Evolutionary conservation across 2,888 invertebrate genomes (phyloP).

Genomic region (Bellardia pandia): DNA sequence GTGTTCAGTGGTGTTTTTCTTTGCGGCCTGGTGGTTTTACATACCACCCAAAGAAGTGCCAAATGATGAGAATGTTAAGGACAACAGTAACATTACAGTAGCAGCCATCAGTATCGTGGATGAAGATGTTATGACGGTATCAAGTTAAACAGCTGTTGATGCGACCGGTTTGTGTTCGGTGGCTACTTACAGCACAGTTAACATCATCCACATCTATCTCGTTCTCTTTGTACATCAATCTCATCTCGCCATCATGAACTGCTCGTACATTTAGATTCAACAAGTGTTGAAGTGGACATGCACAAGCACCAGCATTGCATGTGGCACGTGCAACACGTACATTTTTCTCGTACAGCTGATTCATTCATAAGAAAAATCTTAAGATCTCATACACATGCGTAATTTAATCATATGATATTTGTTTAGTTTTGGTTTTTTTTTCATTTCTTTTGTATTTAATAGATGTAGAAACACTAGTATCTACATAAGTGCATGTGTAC

Average conservation of each 20-base stretch:
- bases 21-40: conserved; percentile 91
- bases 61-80: conserved; percentile 68
- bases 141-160: conserved; percentile 52
- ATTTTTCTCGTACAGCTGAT: conserved; percentile 53
- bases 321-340: conserved; percentile 36
- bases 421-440: neutral
- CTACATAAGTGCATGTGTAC: conserved; percentile 14
- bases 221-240: neutral
- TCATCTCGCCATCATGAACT: neutral
- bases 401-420: conserved; percentile 59
- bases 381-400: conserved; percentile 70
- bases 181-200: conserved; percentile 13
- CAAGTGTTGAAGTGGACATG: conserved; percentile 38
- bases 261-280: neutral
- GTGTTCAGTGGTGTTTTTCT: conserved; percentile 89
- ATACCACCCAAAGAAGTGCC: conserved; percentile 86
- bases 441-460: neutral
- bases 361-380: conserved; percentile 60
- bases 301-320: neutral
- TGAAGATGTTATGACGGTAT: conserved; percentile 35
- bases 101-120: conserved; percentile 52
- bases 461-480: conserved; percentile 12
- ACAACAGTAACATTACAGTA: conserved; percentile 48
- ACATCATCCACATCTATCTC: conserved; percentile 6
- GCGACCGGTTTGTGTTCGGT: neutral